Percentiles rank a stretch among this genome's conserved stretches.
Conservation (phyloP, 1,140 invertebrate genomes). For the Polypedilum vanderplanki region DNA sequence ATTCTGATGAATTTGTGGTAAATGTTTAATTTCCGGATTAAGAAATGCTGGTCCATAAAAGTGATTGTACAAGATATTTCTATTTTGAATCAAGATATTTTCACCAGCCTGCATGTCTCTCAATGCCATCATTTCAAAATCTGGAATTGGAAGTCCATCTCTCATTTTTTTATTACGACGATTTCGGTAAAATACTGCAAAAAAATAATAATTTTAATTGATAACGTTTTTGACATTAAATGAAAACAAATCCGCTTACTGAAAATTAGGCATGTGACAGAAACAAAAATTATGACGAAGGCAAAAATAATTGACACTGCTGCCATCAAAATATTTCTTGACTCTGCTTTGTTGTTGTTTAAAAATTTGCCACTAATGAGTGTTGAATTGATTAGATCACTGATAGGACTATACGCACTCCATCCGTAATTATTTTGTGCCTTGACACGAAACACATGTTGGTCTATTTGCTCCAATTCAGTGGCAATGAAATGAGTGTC, state of each 20-base stretch:
- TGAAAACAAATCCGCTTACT: conserved; percentile 40
- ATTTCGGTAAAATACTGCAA: conserved; percentile 27
- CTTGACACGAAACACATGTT: conserved; percentile 63
- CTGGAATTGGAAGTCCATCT: conserved; percentile 49
- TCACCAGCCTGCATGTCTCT: conserved; percentile 56
- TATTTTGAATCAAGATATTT: background rate
- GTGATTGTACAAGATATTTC: conserved; percentile 28
- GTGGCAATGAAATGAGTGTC: conserved; percentile 70
- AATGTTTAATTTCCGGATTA: conserved; percentile 11
- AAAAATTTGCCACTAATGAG: conserved; percentile 44
- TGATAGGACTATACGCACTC: conserved; percentile 56
- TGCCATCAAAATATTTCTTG: conserved; percentile 37
- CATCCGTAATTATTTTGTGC: conserved; percentile 78
- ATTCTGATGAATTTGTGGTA: conserved; percentile 28
- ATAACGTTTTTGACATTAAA: conserved; percentile 32
- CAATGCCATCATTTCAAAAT: conserved; percentile 81
- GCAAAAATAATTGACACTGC: conserved; percentile 39
- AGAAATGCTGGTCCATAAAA: conserved; percentile 12
- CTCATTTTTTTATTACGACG: conserved; percentile 37
- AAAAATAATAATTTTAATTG: conserved; percentile 10
- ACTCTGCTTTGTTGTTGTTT: conserved; percentile 51
- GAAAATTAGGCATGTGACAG: conserved; percentile 40
- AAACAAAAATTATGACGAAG: conserved; percentile 38
- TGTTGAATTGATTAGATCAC: conserved; percentile 48
- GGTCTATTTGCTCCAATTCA: conserved; percentile 57